Base-by-base conservation (phyloP, 2,797 vertebrate species). In the Sebastes taczanowskii region DNA sequence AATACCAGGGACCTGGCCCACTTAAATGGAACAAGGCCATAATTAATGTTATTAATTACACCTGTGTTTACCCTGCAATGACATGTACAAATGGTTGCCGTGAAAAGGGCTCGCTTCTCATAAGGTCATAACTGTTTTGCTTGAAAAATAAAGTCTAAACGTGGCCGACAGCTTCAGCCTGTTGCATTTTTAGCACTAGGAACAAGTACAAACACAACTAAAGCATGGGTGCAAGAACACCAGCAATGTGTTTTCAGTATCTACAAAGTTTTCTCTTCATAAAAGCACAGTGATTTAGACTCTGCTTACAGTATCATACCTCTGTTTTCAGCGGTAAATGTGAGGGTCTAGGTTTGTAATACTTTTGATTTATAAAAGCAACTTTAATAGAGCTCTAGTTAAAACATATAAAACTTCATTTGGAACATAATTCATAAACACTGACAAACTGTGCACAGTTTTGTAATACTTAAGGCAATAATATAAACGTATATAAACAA, bases 221-320 rank as follows among this genome's bases (percentile, higher is more conserved):
- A 88, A 86, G 88, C 88, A 52, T 82, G 71, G 46, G 66, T 63
- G 72, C 58, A 30, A 60, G 30, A 78, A 84, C 76, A 80, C 53
- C 74, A 78, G 81, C 71, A 1, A 85, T 82, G 68, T 76, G 63
- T 89, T 84, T 85, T 85, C 62, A 80, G 55, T 79, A 83, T 86
- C 34, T 83, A 89, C 77, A 86, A 83, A 82, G 79, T 78, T 78
- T 69, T 86, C 64, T 94, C 88, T 86, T 89, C 85, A 89, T 91
- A 91, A 95, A 94, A 93, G 91, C 95, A 96, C 94, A 95, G 95
- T 95, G 95, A 95, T 94, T 85, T 62, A 92, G 90, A 94, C 82
- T 78, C 78, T 77, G 82, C 77, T 80, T 87, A 86, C 85, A 85
- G 86, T 77, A 78, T 85, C 53, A 64, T 71, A 80, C 85, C 84